These are phyloP conservation scores for Alviniconcha marisindica DNA, from an alignment of 1,140 invertebrate species.

Conservation along the genomic window DNA sequence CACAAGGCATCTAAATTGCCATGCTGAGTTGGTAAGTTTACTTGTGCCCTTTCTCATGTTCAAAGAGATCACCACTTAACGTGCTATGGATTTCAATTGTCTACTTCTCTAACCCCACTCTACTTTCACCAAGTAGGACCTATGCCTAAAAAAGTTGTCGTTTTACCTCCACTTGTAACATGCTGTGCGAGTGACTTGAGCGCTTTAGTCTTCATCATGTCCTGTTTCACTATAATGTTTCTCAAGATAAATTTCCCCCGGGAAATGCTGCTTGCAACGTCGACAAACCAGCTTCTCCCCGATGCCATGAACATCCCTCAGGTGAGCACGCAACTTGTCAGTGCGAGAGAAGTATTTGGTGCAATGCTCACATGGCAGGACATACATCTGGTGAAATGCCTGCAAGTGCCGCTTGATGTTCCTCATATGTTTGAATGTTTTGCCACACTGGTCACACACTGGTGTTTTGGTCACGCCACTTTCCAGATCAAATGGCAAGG, in stretches of 20 bases:
- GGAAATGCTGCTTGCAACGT: slow-evolving; percentile 3
- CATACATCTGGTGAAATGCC: slow-evolving; percentile 24
- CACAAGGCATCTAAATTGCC: too few species aligned
- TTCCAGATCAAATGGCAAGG: too few species aligned
- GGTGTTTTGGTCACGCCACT: not conserved
- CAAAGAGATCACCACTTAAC: too few species aligned
- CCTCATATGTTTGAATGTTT: slow-evolving; percentile 9
- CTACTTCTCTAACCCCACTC: too few species aligned
- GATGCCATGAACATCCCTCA: not conserved
- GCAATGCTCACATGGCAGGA: slow-evolving; percentile 29
- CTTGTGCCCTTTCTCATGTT: too few species aligned
- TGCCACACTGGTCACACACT: slow-evolving; percentile 22
- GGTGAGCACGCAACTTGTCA: slow-evolving; percentile 8
- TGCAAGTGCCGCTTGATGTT: slow-evolving; percentile 29
- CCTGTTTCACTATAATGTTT: slow-evolving; percentile 17
- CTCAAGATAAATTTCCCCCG: slow-evolving; percentile 16
- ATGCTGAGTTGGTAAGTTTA: too few species aligned
- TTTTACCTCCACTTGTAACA: too few species aligned
- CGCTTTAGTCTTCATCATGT: not conserved
- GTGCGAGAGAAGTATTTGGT: not conserved
- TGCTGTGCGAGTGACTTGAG: too few species aligned
- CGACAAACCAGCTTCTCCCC: slow-evolving; percentile 19
- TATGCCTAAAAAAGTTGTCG: too few species aligned
- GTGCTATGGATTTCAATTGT: too few species aligned
- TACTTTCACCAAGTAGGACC: too few species aligned